Evolutionary conservation across 2,797 vertebrate species (phyloP), one percentile per base, ranked within the genome.

Genomic region (Pseudochaenichthys georgianus): DNA sequence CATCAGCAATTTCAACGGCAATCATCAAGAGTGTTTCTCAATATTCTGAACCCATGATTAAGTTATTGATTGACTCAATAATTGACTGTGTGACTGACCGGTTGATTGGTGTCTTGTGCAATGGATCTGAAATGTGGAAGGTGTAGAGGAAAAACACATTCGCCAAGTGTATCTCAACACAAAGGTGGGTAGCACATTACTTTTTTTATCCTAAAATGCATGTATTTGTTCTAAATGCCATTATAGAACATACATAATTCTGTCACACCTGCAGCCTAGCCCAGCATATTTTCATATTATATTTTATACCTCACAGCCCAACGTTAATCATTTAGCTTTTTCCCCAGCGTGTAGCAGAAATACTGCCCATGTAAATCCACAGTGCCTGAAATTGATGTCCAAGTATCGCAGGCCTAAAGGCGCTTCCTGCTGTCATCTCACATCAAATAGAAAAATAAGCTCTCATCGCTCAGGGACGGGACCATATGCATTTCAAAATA

Each of bases 341-440:
- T 52, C 76, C 62, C 72, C 76, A 1, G 61, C 43, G 64, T 53
- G 66, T 42, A 73, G 16, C 34, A 38, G 38, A 63, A 73, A 12
- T 19, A 46, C 41, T 73, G 73, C 50, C 77, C 62, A 64, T 84
- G 80, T 75, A 84, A 89, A 80, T 69, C 57, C 81, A 84, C 53
- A 47, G 53, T 77, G 79, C 80, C 78, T 89, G 88, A 89, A 89
- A 87, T 81, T 84, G 80, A 75, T 85, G 80, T 82, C 70, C 64
- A 53, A 66, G 72, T 79, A 76, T 70, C 1, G 15, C 53, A 76
- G 82, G 72, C 74, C 78, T 79, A 47, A 68, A 77, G 82, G 70
- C 53, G n/a, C 59, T 74, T 80, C 84, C 79, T 82, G 76, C 78
- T 88, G 83, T 87, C 85, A 75, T 75, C 70, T 73, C 65, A 23